phyloP scores from a whole-genome alignment of 2,797 vertebrate species.

The Falco naumanni region DNA sequence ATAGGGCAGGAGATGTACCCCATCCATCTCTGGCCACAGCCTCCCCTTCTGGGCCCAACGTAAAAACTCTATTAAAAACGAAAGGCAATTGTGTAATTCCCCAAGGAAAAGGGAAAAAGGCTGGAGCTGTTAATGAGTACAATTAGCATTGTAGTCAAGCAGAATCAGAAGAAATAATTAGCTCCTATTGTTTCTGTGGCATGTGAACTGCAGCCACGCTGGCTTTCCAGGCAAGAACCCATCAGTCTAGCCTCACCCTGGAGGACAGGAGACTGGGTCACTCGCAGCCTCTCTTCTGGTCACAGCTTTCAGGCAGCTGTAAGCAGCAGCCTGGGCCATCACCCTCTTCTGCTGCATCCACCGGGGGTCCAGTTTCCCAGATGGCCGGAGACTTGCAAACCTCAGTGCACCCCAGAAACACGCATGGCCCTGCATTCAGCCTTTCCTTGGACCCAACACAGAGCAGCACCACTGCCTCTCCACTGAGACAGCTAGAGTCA shows the following conservation, averaged over 20 bases:
- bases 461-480: background rate
- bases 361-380: background rate
- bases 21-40: too few relatives aligned
- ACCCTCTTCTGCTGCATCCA: background rate
- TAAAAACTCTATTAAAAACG: slow-evolving; percentile 10
- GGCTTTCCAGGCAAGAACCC: slow-evolving; percentile 12
- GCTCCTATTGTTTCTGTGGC: slow-evolving; percentile 28
- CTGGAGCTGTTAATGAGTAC: slow-evolving; percentile 59
- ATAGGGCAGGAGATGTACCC: background rate
- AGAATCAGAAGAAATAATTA: slow-evolving; percentile 63
- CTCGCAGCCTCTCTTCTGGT: background rate
- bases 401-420: background rate
- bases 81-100: background rate
- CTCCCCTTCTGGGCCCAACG: background rate
- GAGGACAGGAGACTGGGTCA: background rate
- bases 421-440: background rate
- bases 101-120: slow-evolving; percentile 41
- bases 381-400: background rate
- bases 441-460: background rate
- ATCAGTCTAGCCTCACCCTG: background rate
- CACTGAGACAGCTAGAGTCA: background rate
- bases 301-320: background rate
- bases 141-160: slow-evolving; percentile 59
- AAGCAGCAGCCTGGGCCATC: background rate
- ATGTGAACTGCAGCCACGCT: slow-evolving; percentile 1